A percentile compares a stretch with the other conserved stretches of the same genome.
Evolutionary conservation across 2,888 invertebrate genomes (phyloP).

Genomic region (Fragum fragum): DNA sequence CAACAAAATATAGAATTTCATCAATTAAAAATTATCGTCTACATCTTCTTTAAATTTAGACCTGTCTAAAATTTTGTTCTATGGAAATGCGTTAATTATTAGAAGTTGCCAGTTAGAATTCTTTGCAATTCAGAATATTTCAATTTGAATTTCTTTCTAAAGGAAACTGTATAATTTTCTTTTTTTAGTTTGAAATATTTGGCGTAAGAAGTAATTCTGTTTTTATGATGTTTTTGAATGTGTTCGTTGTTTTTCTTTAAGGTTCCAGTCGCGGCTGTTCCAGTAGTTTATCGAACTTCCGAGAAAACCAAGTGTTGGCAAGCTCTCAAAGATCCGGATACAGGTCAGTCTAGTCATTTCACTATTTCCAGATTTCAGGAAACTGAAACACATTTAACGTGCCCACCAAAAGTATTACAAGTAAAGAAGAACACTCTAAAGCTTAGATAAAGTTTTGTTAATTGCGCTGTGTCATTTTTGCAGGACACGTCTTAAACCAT

Average conservation of each 20-base stretch:
- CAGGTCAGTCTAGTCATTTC: conserved; percentile 9
- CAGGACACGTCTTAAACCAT: no score
- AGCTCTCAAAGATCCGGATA: conserved; percentile 62
- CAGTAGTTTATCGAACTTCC: conserved; percentile 62
- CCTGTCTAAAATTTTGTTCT: no score
- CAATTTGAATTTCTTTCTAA: background rate
- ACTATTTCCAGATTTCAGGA: no score
- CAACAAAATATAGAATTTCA: no score
- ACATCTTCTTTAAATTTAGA: no score
- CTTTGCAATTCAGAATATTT: background rate
- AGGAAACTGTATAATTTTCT: background rate
- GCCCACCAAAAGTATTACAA: no score
- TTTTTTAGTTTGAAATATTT: background rate
- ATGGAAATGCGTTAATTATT: background rate
- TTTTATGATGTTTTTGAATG: background rate
- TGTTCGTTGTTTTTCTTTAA: conserved; percentile 32
- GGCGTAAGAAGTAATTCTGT: background rate
- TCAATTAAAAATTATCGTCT: no score
- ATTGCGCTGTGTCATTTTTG: no score
- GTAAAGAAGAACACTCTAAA: no score
- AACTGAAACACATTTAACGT: no score
- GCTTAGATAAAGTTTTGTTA: no score
- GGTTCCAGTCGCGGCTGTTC: conserved; percentile 69
- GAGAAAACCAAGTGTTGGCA: conserved; percentile 56
- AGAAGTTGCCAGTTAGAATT: background rate